Evolutionary conservation across 2,888 invertebrate genomes (phyloP).

Genomic region (Sphaerophoria taeniata): DNA sequence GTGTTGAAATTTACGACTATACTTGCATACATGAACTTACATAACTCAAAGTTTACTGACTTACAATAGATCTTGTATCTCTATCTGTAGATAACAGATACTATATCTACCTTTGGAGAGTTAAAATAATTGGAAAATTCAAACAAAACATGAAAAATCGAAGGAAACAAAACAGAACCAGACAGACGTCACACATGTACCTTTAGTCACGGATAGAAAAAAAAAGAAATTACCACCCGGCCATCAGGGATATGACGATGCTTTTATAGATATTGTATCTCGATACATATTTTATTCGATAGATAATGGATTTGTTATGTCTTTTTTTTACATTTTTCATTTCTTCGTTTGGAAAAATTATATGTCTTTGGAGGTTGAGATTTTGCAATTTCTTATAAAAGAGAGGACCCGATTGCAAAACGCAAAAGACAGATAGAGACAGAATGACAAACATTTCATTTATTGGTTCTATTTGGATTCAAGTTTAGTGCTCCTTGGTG

Average conservation of each 20-base stretch:
- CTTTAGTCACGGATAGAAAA: neutral
- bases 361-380: neutral
- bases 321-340: constrained; percentile 15
- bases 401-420: neutral
- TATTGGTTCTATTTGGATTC: constrained; percentile 60
- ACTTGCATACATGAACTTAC: constrained; percentile 21
- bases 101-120: constrained; percentile 10
- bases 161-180: neutral
- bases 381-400: constrained; percentile 1
- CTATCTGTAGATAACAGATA: neutral
- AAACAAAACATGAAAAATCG: constrained; percentile 36
- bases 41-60: constrained; percentile 47
- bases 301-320: constrained; percentile 61
- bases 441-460: neutral
- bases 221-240: constrained; percentile 36
- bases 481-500: constrained; percentile 60
- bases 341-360: constrained; percentile 8
- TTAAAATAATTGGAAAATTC: constrained; percentile 54
- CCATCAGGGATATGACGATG: constrained; percentile 8
- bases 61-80: neutral
- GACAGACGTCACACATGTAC: constrained; percentile 2
- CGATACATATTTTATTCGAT: constrained; percentile 63
- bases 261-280: constrained; percentile 19
- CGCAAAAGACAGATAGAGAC: neutral
- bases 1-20: constrained; percentile 49